These are phyloP conservation scores for Laterallus jamaicensis DNA, from an alignment of 2,113 vertebrate species.

Conservation along the genomic window DNA sequence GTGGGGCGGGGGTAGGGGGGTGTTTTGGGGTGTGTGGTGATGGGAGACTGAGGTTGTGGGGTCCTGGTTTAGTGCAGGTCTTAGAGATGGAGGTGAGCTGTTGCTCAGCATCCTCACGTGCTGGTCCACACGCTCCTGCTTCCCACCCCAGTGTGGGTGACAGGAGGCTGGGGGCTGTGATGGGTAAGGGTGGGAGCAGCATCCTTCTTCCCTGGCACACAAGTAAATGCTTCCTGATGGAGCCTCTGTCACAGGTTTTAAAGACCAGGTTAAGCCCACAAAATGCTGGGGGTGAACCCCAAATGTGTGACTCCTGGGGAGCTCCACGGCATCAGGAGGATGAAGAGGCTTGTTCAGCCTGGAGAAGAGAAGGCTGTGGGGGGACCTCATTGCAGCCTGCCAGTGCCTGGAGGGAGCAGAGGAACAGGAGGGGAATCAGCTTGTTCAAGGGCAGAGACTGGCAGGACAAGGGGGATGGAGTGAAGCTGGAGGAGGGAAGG, in stretches of 20 bases:
- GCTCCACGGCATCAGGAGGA: too few species aligned
- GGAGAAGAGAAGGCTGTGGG: background rate
- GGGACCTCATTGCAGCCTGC: too few species aligned
- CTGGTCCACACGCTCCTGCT: background rate
- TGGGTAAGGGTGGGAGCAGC: background rate
- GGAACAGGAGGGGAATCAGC: too few species aligned
- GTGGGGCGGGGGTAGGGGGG: too few species aligned
- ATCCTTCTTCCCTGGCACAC: rapidly evolving
- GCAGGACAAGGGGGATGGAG: too few species aligned
- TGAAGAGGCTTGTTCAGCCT: too few species aligned
- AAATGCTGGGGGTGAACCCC: background rate
- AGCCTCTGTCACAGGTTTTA: rapidly evolving
- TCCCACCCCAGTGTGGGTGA: background rate
- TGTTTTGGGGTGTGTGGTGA: background rate
- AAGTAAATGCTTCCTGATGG: background rate
- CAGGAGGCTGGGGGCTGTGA: background rate
- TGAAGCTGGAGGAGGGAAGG: too few species aligned
- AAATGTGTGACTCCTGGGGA: rapidly evolving
- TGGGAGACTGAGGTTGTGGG: background rate
- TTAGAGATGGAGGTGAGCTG: background rate
- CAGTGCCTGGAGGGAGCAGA: too few species aligned
- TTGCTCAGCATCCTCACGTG: background rate
- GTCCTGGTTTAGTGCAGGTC: background rate
- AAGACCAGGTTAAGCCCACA: background rate
- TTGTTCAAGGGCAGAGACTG: too few species aligned